Conservation (phyloP, 1,140 invertebrate genomes). For the Acyrthosiphon pisum region DNA sequence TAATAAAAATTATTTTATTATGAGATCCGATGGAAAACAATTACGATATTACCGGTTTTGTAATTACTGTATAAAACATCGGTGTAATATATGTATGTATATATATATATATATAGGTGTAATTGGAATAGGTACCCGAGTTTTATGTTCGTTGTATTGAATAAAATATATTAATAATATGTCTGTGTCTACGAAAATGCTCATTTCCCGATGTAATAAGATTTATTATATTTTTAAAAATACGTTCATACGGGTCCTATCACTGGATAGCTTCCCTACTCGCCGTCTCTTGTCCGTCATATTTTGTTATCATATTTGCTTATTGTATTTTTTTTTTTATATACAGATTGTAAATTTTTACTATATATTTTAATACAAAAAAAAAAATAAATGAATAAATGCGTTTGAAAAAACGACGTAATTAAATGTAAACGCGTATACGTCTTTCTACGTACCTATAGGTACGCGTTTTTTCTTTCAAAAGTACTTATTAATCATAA, state of each 20-base stretch:
- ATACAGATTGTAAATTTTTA: too few species aligned
- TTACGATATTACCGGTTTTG: background rate
- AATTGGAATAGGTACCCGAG: background rate
- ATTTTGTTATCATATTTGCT: too few species aligned
- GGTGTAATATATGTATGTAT: background rate
- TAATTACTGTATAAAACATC: background rate
- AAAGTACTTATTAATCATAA: background rate
- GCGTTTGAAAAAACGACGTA: background rate
- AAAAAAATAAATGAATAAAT: too few species aligned
- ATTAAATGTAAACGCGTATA: background rate
- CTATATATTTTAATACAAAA: too few species aligned
- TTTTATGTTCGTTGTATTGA: background rate
- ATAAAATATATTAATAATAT: background rate
- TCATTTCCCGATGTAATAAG: background rate
- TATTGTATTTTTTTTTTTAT: too few species aligned
- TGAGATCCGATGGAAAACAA: background rate
- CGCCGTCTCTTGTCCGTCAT: too few species aligned
- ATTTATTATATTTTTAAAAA: background rate
- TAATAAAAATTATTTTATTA: slow-evolving; percentile 26
- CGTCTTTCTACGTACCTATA: too few species aligned
- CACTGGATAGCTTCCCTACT: too few species aligned
- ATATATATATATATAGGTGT: background rate
- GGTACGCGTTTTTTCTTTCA: background rate
- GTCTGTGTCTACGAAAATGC: background rate
- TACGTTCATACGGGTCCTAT: too few species aligned